These are phyloP conservation scores for Neotoma lepida DNA, from an alignment of 2,113 vertebrate species.

Conservation along the genomic window DNA sequence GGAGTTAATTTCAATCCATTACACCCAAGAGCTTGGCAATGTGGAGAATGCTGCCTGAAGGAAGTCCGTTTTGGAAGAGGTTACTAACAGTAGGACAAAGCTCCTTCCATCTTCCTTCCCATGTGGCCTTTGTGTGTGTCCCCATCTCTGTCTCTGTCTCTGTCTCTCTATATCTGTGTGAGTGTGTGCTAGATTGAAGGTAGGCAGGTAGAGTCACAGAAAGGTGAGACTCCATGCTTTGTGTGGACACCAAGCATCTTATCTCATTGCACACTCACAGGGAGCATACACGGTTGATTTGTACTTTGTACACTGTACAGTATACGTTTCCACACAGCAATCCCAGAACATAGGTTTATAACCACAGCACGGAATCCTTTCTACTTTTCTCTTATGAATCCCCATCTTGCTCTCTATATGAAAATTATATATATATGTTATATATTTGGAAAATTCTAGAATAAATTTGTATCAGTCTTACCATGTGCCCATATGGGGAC, in stretches of 20 bases:
- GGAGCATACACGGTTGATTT: not conserved
- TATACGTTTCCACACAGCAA: not conserved
- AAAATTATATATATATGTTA: not conserved
- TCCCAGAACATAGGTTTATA: slow-evolving; percentile 1
- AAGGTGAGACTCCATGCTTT: not conserved
- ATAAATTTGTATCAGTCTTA: not conserved
- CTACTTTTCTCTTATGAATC: slow-evolving; percentile 30
- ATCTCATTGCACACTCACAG: not conserved
- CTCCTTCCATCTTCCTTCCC: not conserved
- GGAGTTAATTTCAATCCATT: slow-evolving; percentile 24
- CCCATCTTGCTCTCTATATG: not conserved
- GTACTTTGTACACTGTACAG: not conserved
- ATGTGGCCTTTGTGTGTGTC: not conserved
- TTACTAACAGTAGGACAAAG: not conserved
- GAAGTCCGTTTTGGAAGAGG: not conserved
- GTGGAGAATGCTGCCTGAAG: slow-evolving; percentile 39
- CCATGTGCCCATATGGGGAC: not conserved
- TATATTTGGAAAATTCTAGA: not conserved
- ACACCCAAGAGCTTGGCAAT: not conserved
- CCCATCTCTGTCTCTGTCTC: not conserved
- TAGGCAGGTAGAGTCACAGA: not conserved
- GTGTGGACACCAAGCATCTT: not conserved
- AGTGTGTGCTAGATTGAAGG: not conserved
- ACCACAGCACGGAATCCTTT: not conserved
- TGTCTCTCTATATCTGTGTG: not conserved